Evolutionary conservation across 2,113 vertebrate genomes (phyloP), one percentile per base, ranked within the genome.

Genomic region (Lates calcarifer): DNA sequence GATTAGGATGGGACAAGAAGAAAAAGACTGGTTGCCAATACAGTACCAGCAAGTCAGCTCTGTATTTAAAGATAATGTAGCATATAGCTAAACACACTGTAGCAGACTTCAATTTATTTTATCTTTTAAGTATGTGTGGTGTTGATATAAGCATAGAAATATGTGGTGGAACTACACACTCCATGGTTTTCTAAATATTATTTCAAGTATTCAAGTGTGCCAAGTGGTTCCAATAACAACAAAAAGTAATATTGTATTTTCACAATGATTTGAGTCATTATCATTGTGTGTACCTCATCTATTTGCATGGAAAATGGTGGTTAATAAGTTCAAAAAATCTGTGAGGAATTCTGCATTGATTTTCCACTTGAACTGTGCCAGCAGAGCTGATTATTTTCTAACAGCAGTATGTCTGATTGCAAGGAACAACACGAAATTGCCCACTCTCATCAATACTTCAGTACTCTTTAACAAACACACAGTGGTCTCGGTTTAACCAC

Each of bases 311-410:
- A 65, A n/a, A 66, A 79, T 43, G 4, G 1, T 47, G 51, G 62
- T 79, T 81, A 74, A 88, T 71, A 51, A 83, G 74, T 76, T 81
- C 53, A 78, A 72, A 55, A 78, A 78, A 81, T 79, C 61, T 80
- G 55, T 24, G 8, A 74, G 55, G 43, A 53, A 71, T 75, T 74
- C n/a, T 53, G 53, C 60, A 82, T 71, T 65, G 81, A 84, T 89
- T 83, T 81, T 79, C 77, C 67, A 77, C 66, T 79, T 85, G 76
- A 87, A 81, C 77, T 74, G 47, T 77, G 82, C 62, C 55, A 56
- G 13, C 63, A 57, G 22, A 35, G 43, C 56, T 82, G 65, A 85
- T 84, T 61, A 65, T 82, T 82, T 72, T 62, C 47, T n/a, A 79
- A 72, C 66, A 74, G 79, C 51, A 33, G 69, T 47, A 39, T 51